Evolutionary conservation across 1,140 invertebrate species (phyloP).

Genomic region (Gonatopus flavifemur): DNA sequence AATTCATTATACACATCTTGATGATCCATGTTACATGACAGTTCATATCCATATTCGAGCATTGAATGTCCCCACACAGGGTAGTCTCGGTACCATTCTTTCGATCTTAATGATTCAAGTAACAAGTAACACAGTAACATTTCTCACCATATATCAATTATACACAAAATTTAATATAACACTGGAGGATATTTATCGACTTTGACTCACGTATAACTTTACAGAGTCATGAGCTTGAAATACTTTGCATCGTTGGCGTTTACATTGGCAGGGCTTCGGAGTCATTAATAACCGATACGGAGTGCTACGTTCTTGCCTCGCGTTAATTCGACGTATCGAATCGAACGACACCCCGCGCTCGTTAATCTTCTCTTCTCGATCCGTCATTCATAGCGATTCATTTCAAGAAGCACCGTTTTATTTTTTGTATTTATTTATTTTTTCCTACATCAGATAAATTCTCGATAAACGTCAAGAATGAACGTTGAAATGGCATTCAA

Average conservation of each 20-base stretch:
- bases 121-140: no score
- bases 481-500: constrained; percentile 13
- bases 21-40: no score
- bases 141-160: no score
- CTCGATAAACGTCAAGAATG: constrained; percentile 18
- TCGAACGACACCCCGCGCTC: constrained; percentile 45
- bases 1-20: no score
- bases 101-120: no score
- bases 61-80: no score
- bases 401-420: constrained; percentile 26
- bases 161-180: no score
- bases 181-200: constrained; percentile 16
- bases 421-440: constrained; percentile 18
- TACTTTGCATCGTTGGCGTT: constrained; percentile 17
- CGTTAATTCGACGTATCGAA: constrained; percentile 50
- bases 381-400: constrained; percentile 37
- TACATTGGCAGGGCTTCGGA: constrained; percentile 25
- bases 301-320: constrained; percentile 27
- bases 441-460: constrained; percentile 18
- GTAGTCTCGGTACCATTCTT: no score
- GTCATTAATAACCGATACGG: constrained; percentile 42
- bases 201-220: constrained; percentile 18
- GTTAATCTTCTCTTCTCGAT: constrained; percentile 42
- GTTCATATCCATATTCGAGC: no score
- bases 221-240: constrained; percentile 15